Percentiles rank a stretch among this genome's conserved stretches.
Evolutionary conservation across 2,888 invertebrate genomes (phyloP).

Genomic region (Cephus pulcher): DNA sequence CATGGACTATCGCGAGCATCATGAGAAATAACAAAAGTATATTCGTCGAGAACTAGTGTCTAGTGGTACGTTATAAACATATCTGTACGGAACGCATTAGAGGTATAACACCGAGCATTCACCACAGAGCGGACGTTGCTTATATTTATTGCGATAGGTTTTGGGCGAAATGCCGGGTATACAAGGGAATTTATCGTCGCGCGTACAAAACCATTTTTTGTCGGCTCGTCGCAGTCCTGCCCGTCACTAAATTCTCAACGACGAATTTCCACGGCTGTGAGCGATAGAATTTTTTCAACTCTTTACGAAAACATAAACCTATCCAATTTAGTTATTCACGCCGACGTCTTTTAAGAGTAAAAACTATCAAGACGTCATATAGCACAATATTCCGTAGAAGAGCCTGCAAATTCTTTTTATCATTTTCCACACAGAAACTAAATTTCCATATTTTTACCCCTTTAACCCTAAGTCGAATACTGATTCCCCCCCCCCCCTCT

Average conservation of each 20-base stretch:
- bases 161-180: constrained; percentile 53
- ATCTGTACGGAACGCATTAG: constrained; percentile 62
- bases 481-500: too few relatives aligned
- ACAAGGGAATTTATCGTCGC: constrained; percentile 57
- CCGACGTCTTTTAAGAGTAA: too few relatives aligned
- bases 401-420: too few relatives aligned
- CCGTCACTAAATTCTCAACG: constrained; percentile 10
- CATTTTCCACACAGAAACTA: too few relatives aligned
- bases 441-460: too few relatives aligned
- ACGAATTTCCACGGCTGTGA: neutral
- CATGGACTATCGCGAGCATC: too few relatives aligned
- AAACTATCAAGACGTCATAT: too few relatives aligned
- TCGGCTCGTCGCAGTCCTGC: constrained; percentile 2
- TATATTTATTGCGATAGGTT: constrained; percentile 65
- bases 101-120: constrained; percentile 46
- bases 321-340: too few relatives aligned
- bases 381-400: too few relatives aligned
- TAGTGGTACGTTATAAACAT: constrained; percentile 53
- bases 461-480: too few relatives aligned
- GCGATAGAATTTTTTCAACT: neutral
- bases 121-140: constrained; percentile 27
- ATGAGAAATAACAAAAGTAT: too few relatives aligned
- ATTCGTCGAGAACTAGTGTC: neutral
- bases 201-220: constrained; percentile 41
- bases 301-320: too few relatives aligned